Evolutionary conservation across 1,140 invertebrate species (phyloP).

Genomic region (Akabosia matsudoensis): DNA sequence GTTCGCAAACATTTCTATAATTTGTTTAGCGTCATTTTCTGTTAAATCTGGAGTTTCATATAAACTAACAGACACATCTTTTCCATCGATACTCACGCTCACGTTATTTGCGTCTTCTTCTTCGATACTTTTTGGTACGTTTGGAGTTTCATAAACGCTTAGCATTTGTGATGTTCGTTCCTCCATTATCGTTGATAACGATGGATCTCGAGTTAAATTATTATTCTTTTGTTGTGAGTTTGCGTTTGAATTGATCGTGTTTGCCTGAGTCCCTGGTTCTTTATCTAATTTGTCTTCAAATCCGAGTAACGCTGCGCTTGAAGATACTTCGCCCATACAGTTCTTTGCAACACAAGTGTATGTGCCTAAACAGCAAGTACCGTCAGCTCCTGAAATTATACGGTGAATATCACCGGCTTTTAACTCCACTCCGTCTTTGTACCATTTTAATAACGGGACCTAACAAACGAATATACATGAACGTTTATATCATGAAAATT

Average conservation of each 20-base stretch:
- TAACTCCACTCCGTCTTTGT: constrained; percentile 81
- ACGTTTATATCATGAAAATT: background rate
- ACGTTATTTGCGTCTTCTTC: constrained; percentile 74
- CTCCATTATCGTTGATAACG: constrained; percentile 83
- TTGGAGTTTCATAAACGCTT: constrained; percentile 69
- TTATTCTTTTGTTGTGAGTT: constrained; percentile 8
- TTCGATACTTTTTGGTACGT: constrained; percentile 60
- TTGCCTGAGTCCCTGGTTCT: constrained; percentile 19
- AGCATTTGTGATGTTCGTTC: constrained; percentile 74
- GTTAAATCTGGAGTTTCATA: constrained; percentile 86
- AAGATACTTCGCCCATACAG: constrained; percentile 73
- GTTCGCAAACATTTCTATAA: constrained; percentile 90
- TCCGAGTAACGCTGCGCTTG: constrained; percentile 79
- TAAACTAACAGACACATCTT: constrained; percentile 82
- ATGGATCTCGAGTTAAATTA: constrained; percentile 66
- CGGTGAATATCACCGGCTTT: constrained; percentile 86
- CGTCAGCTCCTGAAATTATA: constrained; percentile 82
- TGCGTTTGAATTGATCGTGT: no score
- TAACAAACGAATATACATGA: background rate
- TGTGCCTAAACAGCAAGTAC: constrained; percentile 82
- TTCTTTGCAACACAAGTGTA: constrained; percentile 91
- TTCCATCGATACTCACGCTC: constrained; percentile 84
- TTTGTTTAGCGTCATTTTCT: constrained; percentile 83
- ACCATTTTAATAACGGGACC: constrained; percentile 73
- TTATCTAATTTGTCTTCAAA: constrained; percentile 67